Base-by-base conservation (phyloP, 2,888 invertebrate genomes). In the Cheilosia variabilis region DNA sequence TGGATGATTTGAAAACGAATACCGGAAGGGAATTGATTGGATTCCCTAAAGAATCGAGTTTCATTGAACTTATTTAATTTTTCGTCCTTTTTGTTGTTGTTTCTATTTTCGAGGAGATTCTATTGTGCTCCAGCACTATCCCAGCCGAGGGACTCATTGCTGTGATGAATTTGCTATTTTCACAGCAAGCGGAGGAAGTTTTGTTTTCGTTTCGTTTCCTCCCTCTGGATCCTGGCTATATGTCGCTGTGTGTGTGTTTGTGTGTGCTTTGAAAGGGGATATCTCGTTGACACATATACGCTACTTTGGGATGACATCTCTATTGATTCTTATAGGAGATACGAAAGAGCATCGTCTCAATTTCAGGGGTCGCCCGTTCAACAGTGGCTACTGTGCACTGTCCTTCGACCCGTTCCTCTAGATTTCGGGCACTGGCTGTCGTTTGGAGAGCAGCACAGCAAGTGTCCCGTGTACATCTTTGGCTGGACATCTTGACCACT, bases 21-120 rank as follows among this genome's bases (percentile, higher is more conserved):
- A 62, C 81, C 81, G 86, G 80, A 86, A 81, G 76, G 77, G 86
- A 86, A 86, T 86, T 86, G 86, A 86, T 86, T 86, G 81, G 81
- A 86, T 86, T 86, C 81, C 76, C 81, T 57, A 53, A 71, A 62
- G 86, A 80, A 81, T 86, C 81, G 81, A 86, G 72, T 81, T 86
- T 86, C 81, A 77, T 86, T 86, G 76, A 86, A 81, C 81, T 86
- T 86, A 81, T 86, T 86, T 81, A 86, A 86, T 86, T 86, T 81
- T 81, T 86, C 62, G 86, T 86, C 81, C 76, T 72, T 81, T 79
- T 72, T 52, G 57, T 68, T 66, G 31, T 69, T 78, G 52, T 69
- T 57, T 55, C 37, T 53, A 60, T 73, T 47, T 72, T 53, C n/a
- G 27, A 53, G 13, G 53, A 22, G 41, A 43, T 79, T 55, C 45